Conservation (phyloP, 2,888 invertebrate genomes). For the Tetanocera ferruginea region DNA sequence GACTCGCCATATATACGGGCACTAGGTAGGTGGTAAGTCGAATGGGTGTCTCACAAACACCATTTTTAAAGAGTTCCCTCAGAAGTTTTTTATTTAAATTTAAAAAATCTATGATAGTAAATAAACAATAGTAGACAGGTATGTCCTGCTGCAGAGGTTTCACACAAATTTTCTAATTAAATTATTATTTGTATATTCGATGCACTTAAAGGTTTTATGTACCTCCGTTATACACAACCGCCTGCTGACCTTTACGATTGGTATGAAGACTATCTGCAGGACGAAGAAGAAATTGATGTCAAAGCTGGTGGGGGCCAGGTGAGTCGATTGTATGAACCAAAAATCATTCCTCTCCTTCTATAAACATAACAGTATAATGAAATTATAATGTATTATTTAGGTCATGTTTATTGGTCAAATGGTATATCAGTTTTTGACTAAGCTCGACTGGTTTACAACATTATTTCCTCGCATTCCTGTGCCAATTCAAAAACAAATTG, state of each 20-base stretch:
- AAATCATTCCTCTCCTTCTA: background rate
- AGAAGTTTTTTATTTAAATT: background rate
- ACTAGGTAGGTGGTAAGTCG: constrained; percentile 78
- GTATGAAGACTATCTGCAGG: constrained; percentile 96
- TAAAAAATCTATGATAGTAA: constrained; percentile 34
- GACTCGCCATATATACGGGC: constrained; percentile 98
- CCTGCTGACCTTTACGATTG: constrained; percentile 96
- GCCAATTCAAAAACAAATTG: constrained; percentile 94
- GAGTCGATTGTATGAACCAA: constrained; percentile 59
- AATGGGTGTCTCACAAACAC: constrained; percentile 57
- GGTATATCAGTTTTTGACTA: constrained; percentile 91
- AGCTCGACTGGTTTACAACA: constrained; percentile 99
- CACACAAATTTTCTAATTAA: background rate
- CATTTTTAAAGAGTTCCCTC: constrained; percentile 7
- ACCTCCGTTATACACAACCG: constrained; percentile 94
- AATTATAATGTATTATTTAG: constrained; percentile 48
- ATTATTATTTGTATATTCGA: background rate
- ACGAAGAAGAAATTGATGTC: constrained; percentile 97
- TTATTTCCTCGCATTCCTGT: constrained; percentile 99
- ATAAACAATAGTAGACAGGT: constrained; percentile 35
- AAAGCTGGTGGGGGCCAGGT: constrained; percentile 97
- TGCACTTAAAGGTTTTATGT: constrained; percentile 75
- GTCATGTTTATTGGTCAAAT: constrained; percentile 92
- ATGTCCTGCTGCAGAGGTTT: constrained; percentile 30
- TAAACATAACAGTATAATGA: background rate